Base-by-base conservation (phyloP, 2,113 vertebrate species). In the Gasterosteus nipponicus region DNA sequence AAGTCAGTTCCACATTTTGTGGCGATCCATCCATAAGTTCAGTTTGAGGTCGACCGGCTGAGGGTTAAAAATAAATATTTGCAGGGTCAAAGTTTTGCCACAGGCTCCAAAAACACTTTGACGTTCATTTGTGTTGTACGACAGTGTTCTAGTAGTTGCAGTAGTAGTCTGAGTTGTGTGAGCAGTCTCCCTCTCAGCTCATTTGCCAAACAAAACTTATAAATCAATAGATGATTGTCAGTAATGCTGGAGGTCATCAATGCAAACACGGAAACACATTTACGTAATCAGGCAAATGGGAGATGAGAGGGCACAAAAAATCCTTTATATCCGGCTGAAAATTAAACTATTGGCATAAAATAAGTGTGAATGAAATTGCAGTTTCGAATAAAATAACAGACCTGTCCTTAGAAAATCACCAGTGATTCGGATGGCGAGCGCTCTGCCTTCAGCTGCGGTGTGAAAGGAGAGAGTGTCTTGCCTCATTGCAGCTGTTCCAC, bases 251-350 rank as follows among this genome's bases (percentile, higher is more conserved):
- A 86, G 86, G 87, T 89, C 78, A 91, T 88, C 80, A 76, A 77
- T 90, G 79, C 78, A 82, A 86, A 87, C 86, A 89, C 6, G 61
- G 80, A 87, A 89, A 67, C 80, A 57, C 71, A 69, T 79, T 90
- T 92, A 92, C 69, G 78, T 89, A 92, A 92, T 89, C 77, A 87
- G 68, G 76, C 81, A 44, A 78, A 80, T 57, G 70, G 70, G 73
- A 75, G 41, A 71, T 35, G 83, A 67, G 76, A 77, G 80, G 72
- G 71, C 46, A 83, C 38, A 75, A 33, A 56, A 42, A 75, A 67
- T 31, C 4, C 19, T 35, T 60, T 79, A 31, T 29, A 16, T 68
- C 10, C 41, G 7, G 4, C 38, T 49, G n/a, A 72, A 70, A 69
- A 70, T n/a, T 1, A 64, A 61, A 73, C 3, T n/a, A 22, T 10